Base-by-base conservation (phyloP, 2,888 invertebrate species). In the Melanotus villosus region DNA sequence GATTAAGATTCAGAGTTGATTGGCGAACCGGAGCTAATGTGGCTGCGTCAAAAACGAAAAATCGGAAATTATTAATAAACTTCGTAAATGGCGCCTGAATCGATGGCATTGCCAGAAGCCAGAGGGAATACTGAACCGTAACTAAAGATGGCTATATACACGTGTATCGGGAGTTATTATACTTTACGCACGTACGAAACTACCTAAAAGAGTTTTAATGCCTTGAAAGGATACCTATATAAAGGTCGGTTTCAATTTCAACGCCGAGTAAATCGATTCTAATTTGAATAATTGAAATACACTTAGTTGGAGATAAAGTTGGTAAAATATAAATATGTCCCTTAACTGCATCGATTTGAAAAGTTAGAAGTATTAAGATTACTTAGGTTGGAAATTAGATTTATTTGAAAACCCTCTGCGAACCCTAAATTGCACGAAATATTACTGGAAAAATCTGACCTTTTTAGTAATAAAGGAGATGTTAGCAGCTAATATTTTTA, bases 61-160 rank as follows among this genome's bases (percentile, higher is more conserved):
- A 63, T 52, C 50, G 62, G 52, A 63, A 63, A 63, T 63, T 63
- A 63, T 52, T 63, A 36, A 63, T 63, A 63, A 58, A 63, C 50
- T 50, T 50, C 50, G 10, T 50, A 62, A 50, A 62, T 36, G 36
- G 23, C 12, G 47, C 5, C 32, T 18, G 14, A 63, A 52, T 63
- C 62, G 50, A 52, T 63, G 32, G 38, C 12, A 38, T 26, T 14
- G 41, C 41, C 16, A 1, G 16, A 16, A 16, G 41, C 41, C 16
- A 1, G 16, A 41, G 62, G n/a, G 52, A 19, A 38, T 52, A 41
- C 21, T 26, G 18, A 50, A 36, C 52, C n/a, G 7, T 30, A 52
- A 26, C 21, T 45, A n/a, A 58, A 23, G 23, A 26, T 26, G 26
- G 26, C 26, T 5, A 26, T 26, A 26, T 26, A 26, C 26, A 26